Evolutionary conservation across 2,888 invertebrate species (phyloP), one percentile per base, ranked within the genome.

Genomic region (Diarsia mendica): DNA sequence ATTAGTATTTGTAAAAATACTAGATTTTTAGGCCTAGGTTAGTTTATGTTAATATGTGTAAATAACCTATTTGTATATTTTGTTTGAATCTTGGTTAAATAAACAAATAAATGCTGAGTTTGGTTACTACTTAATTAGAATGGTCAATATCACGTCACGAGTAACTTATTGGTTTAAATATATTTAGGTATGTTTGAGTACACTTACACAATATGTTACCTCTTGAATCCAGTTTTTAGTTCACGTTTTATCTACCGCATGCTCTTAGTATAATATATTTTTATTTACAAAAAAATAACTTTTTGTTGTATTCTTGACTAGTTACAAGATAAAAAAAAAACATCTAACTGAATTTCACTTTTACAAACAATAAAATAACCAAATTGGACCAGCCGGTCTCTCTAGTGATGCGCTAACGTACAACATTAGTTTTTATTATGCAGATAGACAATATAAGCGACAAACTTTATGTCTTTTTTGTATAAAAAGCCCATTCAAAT

Each of bases 401-500:
- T 58, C 8, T 15, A 44, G 15, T 64, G 46, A 64, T 64, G n/a
- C 3, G n/a, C n/a, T 23, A 10, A 44, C 23, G 9, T 20, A 46
- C 23, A 23, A 23, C 13, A 28, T 58, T 61, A 20, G 4, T 63
- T 39, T 48, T 23, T n/a, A 6, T 67, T 23, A 23, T 9, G 20
- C 13, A 28, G 11, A 20, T 11, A n/a, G 28, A 6, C 33, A 33
- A 18, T 49, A 39, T 28, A 28, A 2, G 48, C 18, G 23, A 13
- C 39, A 51, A 15, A 67, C 20, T 15, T 23, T 67, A 18, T 53
- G 6, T 15, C 0, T 51, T 44, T 28, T 49, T 44, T 13, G 64
- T 48, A 70, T 70, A 65, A 70, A 46, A 44, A 44, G 20, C 20
- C 6, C 10, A 48, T 69, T 68, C 13, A 18, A 18, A 69, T 33